Conservation (phyloP, 2,797 vertebrate species). For the Sebastes reedi region DNA sequence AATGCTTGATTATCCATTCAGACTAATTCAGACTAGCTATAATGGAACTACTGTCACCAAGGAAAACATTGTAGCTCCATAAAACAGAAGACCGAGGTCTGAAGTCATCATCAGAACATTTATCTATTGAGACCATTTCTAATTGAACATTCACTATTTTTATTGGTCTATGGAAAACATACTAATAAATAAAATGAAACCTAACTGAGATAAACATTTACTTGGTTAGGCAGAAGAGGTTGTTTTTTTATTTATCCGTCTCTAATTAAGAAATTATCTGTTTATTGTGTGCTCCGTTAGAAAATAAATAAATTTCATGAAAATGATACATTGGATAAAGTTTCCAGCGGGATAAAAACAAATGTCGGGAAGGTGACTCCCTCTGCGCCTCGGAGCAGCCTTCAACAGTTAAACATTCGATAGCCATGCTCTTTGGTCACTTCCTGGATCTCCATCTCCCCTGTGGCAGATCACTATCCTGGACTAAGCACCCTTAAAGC, state of each 20-base stretch:
- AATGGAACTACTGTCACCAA: no score
- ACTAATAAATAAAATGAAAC: background rate
- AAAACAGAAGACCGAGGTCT: no score
- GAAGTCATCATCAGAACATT: background rate
- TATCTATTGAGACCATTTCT: background rate
- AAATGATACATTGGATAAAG: background rate
- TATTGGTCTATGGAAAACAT: no score
- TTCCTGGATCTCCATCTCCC: conserved; percentile 29
- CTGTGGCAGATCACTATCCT: conserved; percentile 20
- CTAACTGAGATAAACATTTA: background rate
- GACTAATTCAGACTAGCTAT: no score
- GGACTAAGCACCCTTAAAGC: conserved; percentile 7
- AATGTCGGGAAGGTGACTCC: background rate
- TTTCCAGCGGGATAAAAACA: background rate
- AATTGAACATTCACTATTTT: background rate
- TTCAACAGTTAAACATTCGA: conserved; percentile 14
- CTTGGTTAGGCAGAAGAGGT: no score
- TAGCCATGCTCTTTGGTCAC: conserved; percentile 12
- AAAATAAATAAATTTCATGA: background rate
- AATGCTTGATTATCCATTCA: background rate
- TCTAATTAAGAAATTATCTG: background rate
- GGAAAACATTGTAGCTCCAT: no score
- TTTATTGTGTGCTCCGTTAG: background rate
- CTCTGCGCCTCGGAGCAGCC: background rate
- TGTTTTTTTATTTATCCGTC: background rate